Base-by-base conservation (phyloP, 2,797 vertebrate species). In the Hephaestus fuliginosus region DNA sequence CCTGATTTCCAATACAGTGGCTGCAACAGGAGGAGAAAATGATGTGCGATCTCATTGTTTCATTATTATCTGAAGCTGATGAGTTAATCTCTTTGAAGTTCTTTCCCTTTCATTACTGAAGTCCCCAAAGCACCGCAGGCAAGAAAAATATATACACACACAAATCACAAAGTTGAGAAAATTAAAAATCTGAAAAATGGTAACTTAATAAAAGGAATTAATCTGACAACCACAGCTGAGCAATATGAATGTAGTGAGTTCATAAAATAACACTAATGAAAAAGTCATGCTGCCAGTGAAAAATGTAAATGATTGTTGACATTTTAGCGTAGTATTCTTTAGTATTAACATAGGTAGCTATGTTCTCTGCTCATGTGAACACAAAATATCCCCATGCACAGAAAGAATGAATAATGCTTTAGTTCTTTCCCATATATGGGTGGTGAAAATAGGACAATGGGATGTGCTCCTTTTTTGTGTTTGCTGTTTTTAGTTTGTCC, bases 71-170 rank as follows among this genome's bases (percentile, higher is more conserved):
- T 81, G 74, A 82, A 89, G 83, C 85, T 89, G 93, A 93, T 91
- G 88, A 93, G 85, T 89, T 93, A 87, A 95, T 93, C 90, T 93
- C 89, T 94, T 93, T 95, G 90, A 95, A 93, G 86, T 88, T 82
- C 76, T 91, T 92, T 92, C 88, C 77, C 78, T 94, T 94, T 94
- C 74, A 94, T 94, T 92, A 92, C 82, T 78, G 87, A 91, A 93
- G 53, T 70, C 71, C 77, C 76, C 53, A 82, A 73, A 85, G 84
- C 90, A 80, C 83, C 52, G 63, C 80, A 85, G 80, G 80, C 82
- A 83, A 76, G 80, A 52, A 86, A 86, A 93, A 91, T 64, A 80
- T 20, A 84, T 70, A 74, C 67, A 70, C 75, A 63, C 80, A 77
- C 86, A 92, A 71, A 89, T 78, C 76, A 88, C 78, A 81, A 87